Evolutionary conservation across 2,888 invertebrate species (phyloP), one percentile per base, ranked within the genome.

Genomic region (Cephus nigrinus): DNA sequence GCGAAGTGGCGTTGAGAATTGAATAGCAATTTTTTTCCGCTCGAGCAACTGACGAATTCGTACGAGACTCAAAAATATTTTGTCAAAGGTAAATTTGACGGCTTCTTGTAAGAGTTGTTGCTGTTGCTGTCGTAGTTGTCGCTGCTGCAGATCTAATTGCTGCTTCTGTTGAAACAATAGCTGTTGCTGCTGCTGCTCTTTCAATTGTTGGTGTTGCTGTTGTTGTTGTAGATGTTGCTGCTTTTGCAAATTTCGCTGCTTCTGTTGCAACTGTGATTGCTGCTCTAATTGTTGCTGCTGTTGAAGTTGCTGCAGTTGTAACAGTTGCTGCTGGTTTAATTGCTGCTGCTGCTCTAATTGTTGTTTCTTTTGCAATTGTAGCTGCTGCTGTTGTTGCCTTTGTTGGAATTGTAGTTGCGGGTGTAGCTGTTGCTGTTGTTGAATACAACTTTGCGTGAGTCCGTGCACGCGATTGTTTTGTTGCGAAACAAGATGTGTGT

Each of bases 251-350:
- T 12, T 36, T 36, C 12, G 36, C 3, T 36, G 36, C 36, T 36
- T 36, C 74, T 78, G 23, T 5, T 40, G 15, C 40, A 40, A 40
- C 1, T 40, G 40, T 40, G 12, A 5, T 32, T 72, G 74, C 69
- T 78, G 23, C 15, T 40, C 15, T 4, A 40, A 40, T 15, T 15
- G 40, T 40, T 15, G 90, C 73, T 91, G 90, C 2, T 91, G 89
- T 1, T 91, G 91, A 0, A 90, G 91, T 0, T 88, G 90, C 0
- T 90, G 90, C 0, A 88, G 90, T 2, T 90, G 90, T 1, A 91
- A 85, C 34, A 84, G 88, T 0, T 91, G 90, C 2, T 91, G 35
- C 76, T 76, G 77, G 31, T 31, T 31, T 31, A 31, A 31, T 0
- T 91, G 90, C 2, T 91, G 35, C 76, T 76, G 77, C 76, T 76